Percentiles rank a stretch among this genome's conserved stretches.
Conservation (phyloP, 2,888 invertebrate genomes). For the Ctenicera cuprea region DNA sequence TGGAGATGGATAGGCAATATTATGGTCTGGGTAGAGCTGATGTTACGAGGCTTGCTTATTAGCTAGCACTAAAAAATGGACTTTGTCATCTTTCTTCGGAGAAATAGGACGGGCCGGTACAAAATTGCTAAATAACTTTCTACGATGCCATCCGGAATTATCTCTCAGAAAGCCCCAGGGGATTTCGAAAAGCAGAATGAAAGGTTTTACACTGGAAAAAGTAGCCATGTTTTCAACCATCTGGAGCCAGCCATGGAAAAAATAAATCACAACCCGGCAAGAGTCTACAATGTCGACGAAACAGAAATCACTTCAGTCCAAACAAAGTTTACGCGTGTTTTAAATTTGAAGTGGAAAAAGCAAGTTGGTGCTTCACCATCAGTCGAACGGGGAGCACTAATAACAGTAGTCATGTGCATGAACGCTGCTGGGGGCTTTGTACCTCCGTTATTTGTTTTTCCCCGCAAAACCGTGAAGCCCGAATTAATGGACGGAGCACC, state of each 20-base stretch:
- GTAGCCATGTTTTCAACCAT: constrained; percentile 59
- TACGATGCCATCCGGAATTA: constrained; percentile 61
- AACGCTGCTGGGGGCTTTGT: too few species aligned
- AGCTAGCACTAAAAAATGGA: constrained; percentile 60
- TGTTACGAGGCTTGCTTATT: too few species aligned
- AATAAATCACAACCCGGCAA: too few species aligned
- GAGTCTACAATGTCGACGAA: too few species aligned
- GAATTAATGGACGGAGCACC: too few species aligned
- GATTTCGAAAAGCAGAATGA: constrained; percentile 60
- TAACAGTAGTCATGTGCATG: too few species aligned
- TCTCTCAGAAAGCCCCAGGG: too few species aligned
- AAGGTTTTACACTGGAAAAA: constrained; percentile 62
- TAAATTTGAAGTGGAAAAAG: constrained; percentile 59
- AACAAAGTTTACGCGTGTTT: constrained; percentile 54
- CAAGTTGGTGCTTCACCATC: constrained; percentile 59
- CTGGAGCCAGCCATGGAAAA: constrained; percentile 58
- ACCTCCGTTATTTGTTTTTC: too few species aligned
- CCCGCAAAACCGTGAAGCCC: too few species aligned
- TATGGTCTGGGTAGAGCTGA: too few species aligned
- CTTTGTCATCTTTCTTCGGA: constrained; percentile 57
- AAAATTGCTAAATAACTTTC: constrained; percentile 62
- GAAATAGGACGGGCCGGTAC: constrained; percentile 57
- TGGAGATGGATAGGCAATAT: too few species aligned
- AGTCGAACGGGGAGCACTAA: constrained; percentile 59
- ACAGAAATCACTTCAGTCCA: constrained; percentile 61